Percentiles rank a stretch among this genome's conserved stretches.
These are phyloP conservation scores for Erithacus rubecula DNA, from an alignment of 2,797 vertebrate species.

Conservation along the genomic window DNA sequence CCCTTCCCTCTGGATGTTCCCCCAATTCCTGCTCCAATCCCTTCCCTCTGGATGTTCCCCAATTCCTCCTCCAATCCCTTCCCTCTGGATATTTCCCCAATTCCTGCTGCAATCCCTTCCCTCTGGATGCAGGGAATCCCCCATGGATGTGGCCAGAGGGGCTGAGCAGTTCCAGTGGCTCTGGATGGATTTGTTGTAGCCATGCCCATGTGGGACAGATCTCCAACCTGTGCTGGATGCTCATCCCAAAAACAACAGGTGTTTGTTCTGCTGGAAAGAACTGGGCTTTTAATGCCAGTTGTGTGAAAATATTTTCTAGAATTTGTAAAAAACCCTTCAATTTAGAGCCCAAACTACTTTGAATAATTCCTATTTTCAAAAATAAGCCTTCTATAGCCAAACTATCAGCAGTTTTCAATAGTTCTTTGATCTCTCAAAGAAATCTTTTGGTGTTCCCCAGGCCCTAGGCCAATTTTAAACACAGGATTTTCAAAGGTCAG, in stretches of 20 bases:
- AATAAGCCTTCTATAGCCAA: background rate
- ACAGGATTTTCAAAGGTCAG: background rate
- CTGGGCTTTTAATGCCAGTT: background rate
- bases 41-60: fast-evolving
- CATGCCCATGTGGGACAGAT: background rate
- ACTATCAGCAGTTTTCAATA: background rate
- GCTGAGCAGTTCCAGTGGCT: background rate
- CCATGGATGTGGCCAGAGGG: background rate
- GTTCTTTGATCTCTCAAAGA: background rate
- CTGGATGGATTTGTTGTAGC: background rate
- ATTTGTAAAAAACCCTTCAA: background rate
- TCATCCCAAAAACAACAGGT: background rate
- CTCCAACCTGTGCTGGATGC: background rate
- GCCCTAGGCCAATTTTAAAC: background rate
- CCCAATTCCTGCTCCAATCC: fast-evolving
- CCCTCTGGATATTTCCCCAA: too few species aligned
- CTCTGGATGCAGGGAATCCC: background rate
- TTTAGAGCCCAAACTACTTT: fast-evolving
- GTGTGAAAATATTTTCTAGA: background rate
- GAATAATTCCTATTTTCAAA: background rate
- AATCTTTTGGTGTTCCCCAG: background rate
- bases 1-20: background rate
- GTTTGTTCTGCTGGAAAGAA: background rate
- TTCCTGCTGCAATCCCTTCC: background rate
- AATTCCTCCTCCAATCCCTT: fast-evolving